Evolutionary conservation across 1,140 invertebrate species (phyloP).

Genomic region (Druon quercuslanigerum): DNA sequence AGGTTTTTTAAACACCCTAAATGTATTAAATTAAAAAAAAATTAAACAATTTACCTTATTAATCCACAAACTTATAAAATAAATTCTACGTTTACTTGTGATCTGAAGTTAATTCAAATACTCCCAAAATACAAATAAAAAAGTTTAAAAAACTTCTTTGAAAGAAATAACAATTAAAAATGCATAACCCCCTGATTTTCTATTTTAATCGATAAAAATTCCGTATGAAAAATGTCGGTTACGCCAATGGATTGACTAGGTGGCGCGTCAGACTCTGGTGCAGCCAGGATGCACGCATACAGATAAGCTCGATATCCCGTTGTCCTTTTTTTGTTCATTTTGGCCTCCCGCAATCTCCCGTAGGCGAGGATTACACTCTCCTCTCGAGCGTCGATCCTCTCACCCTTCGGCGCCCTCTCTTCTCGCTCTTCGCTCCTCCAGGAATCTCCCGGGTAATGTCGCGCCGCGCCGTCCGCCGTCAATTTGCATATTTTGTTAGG

Average conservation of each 20-base stretch:
- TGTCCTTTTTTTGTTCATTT: constrained; percentile 67
- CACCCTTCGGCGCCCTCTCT: constrained; percentile 38
- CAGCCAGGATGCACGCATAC: constrained; percentile 39
- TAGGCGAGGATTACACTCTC: constrained; percentile 70
- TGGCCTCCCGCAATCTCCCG: constrained; percentile 68
- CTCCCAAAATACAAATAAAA: too few species aligned
- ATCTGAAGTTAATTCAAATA: too few species aligned
- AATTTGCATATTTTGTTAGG: constrained; percentile 73
- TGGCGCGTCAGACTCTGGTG: constrained; percentile 27
- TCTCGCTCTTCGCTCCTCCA: too few species aligned
- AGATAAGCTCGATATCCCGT: constrained; percentile 41
- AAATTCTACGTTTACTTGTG: too few species aligned
- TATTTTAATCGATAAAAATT: background rate
- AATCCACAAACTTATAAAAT: too few species aligned
- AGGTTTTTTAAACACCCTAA: too few species aligned
- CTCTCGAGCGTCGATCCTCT: constrained; percentile 41
- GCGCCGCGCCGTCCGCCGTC: constrained; percentile 53
- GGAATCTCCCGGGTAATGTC: constrained; percentile 49
- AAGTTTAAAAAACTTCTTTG: too few species aligned
- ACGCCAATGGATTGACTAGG: constrained; percentile 26
- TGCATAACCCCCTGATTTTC: too few species aligned
- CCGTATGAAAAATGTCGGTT: background rate
- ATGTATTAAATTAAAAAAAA: too few species aligned
- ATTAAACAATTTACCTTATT: too few species aligned
- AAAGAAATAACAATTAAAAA: too few species aligned